phyloP scores from a whole-genome alignment of 2,113 vertebrate species.

The Microcebus tavaratra region DNA sequence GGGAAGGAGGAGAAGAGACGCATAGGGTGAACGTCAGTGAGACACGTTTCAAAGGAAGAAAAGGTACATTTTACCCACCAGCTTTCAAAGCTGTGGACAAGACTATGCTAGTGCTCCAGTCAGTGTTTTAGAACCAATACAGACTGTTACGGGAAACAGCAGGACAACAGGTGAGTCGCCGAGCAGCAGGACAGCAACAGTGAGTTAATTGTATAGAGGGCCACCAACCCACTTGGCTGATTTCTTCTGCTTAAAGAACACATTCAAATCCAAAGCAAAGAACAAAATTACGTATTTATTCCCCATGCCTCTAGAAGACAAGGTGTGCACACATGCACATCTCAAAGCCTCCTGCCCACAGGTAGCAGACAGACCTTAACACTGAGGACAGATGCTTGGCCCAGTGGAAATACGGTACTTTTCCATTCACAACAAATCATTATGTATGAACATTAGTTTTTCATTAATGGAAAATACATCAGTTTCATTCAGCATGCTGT shows the following conservation, averaged over 20 bases:
- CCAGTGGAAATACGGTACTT: not conserved
- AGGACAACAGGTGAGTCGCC: slow-evolving; percentile 64
- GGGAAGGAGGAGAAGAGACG: slow-evolving; percentile 88
- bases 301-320: not conserved
- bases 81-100: slow-evolving; percentile 62
- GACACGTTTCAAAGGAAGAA: slow-evolving; percentile 73
- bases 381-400: rapidly evolving
- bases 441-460: rapidly evolving
- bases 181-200: not conserved
- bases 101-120: slow-evolving; percentile 44
- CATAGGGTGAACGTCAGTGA: slow-evolving; percentile 90
- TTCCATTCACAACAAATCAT: rapidly evolving
- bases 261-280: not conserved
- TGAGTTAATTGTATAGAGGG: not conserved
- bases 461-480: not conserved
- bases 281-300: not conserved
- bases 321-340: rapidly evolving
- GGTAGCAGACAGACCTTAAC: not conserved
- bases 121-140: slow-evolving; percentile 63
- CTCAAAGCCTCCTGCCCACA: not conserved
- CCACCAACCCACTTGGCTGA: not conserved
- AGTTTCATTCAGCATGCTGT: not conserved
- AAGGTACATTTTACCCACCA: slow-evolving; percentile 58
- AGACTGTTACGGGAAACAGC: slow-evolving; percentile 69
- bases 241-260: not conserved